These are phyloP conservation scores for Hydrotaea diabolus DNA, from an alignment of 2,888 invertebrate genomes.

Conservation along the genomic window DNA sequence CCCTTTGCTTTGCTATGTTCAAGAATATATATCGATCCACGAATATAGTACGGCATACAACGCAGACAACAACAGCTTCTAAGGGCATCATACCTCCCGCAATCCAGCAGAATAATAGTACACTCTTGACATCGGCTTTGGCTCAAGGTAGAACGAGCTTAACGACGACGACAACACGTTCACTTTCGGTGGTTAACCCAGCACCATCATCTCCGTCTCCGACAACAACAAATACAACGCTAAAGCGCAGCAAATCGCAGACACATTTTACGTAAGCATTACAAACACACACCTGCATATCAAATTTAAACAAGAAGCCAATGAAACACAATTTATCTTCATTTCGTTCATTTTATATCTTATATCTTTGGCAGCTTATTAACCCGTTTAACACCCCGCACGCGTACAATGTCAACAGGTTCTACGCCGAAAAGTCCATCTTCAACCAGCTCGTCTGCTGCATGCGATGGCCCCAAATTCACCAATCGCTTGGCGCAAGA, in stretches of 20 bases:
- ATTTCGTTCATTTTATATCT: background rate
- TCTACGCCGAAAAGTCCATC: slow-evolving; percentile 11
- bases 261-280: slow-evolving; percentile 60
- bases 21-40: slow-evolving; percentile 71
- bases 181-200: background rate
- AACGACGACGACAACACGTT: slow-evolving; percentile 58
- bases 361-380: slow-evolving; percentile 39
- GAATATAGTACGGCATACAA: slow-evolving; percentile 66
- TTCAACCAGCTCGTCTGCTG: background rate
- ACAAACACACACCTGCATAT: slow-evolving; percentile 32
- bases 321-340: slow-evolving; percentile 17
- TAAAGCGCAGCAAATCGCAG: slow-evolving; percentile 60
- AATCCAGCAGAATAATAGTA: slow-evolving; percentile 41
- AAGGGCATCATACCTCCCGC: slow-evolving; percentile 27
- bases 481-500: slow-evolving; percentile 89
- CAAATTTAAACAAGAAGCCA: slow-evolving; percentile 24
- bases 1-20: slow-evolving; percentile 71
- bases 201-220: slow-evolving; percentile 47
- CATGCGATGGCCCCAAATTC: slow-evolving; percentile 68
- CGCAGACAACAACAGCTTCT: slow-evolving; percentile 45
- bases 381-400: slow-evolving; percentile 44
- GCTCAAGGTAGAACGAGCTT: slow-evolving; percentile 53
- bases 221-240: slow-evolving; percentile 57
- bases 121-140: background rate
- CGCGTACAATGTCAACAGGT: slow-evolving; percentile 59